phyloP scores from a whole-genome alignment of 2,797 vertebrate species.

The Psittacula echo region DNA sequence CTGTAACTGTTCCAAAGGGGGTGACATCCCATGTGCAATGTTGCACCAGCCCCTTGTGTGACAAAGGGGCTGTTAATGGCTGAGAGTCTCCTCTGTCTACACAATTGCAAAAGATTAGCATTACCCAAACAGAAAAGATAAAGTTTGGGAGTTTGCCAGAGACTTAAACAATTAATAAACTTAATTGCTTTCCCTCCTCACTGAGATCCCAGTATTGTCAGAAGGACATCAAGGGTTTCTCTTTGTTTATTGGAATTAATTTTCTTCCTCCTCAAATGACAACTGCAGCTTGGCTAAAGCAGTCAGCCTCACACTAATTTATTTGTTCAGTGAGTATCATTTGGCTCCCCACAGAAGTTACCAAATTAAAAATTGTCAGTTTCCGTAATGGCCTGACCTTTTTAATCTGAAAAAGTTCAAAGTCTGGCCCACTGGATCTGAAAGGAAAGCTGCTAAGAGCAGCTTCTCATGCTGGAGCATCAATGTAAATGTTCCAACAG shows the following conservation, averaged over 20 bases:
- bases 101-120: not conserved
- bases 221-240: slow-evolving; percentile 14
- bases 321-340: slow-evolving; percentile 63
- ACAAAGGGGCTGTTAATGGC: not conserved
- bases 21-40: not conserved
- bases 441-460: slow-evolving; percentile 56
- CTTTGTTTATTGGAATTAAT: slow-evolving; percentile 67
- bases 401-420: slow-evolving; percentile 65
- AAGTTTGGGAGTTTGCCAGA: slow-evolving; percentile 31
- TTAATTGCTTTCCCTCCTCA: slow-evolving; percentile 1
- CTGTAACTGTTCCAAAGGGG: not conserved
- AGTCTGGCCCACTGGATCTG: not conserved
- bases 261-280: slow-evolving; percentile 49
- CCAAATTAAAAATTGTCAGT: slow-evolving; percentile 76
- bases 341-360: slow-evolving; percentile 64
- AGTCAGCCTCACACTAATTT: slow-evolving; percentile 60
- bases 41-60: accelerated
- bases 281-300: slow-evolving; percentile 36
- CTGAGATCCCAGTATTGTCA: slow-evolving; percentile 35
- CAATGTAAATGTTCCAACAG: slow-evolving; percentile 67
- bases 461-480: slow-evolving; percentile 29
- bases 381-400: slow-evolving; percentile 68
- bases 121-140: slow-evolving; percentile 15
- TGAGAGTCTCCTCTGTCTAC: not conserved
- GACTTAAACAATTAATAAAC: slow-evolving; percentile 66